phyloP scores from a whole-genome alignment of 1,140 invertebrate genomes.

The Bombus balteatus region DNA sequence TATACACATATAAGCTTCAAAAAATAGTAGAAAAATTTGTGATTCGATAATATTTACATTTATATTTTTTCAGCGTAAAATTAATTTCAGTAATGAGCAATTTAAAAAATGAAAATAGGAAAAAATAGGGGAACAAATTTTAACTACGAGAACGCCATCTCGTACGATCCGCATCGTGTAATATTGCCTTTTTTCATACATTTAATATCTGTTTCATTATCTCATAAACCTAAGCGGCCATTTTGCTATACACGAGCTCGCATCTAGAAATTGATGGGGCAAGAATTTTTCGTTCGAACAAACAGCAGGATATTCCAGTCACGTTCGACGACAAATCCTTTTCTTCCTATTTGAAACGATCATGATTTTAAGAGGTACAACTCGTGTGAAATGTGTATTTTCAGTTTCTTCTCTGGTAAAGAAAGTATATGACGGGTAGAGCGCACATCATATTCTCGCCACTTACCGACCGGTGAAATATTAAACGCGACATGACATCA shows the following conservation, averaged over 20 bases:
- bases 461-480: conserved; percentile 31
- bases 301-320: conserved; percentile 26
- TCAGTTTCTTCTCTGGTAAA: conserved; percentile 24
- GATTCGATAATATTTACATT: too few relatives aligned
- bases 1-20: neutral
- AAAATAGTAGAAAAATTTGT: neutral
- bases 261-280: conserved; percentile 37
- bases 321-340: conserved; percentile 38
- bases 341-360: conserved; percentile 40
- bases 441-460: neutral
- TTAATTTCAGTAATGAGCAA: neutral
- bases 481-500: conserved; percentile 15
- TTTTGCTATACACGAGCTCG: conserved; percentile 47
- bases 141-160: neutral
- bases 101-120: neutral
- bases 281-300: conserved; percentile 26
- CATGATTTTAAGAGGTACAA: conserved; percentile 42
- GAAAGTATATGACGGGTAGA: neutral
- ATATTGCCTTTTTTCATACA: conserved; percentile 36
- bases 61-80: neutral
- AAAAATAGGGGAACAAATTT: neutral
- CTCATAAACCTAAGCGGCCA: conserved; percentile 59
- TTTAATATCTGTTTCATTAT: conserved; percentile 67
- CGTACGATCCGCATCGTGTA: conserved; percentile 36
- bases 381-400: conserved; percentile 39